Base-by-base conservation (phyloP, 1,140 invertebrate species). In the Ptiloglossa arizonensis region DNA sequence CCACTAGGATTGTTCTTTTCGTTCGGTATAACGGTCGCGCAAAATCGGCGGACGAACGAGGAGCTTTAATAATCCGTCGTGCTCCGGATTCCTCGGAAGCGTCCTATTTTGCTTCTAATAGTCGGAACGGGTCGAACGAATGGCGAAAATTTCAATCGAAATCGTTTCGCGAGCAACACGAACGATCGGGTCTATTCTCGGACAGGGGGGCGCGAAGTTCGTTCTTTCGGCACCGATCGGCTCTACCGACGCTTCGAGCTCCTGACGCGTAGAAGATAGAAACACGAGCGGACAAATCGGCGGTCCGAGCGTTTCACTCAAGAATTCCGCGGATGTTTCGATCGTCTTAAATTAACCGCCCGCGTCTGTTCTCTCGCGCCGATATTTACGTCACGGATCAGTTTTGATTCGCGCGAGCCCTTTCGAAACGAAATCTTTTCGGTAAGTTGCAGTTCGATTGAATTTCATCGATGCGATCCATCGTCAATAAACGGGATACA, bases 271-370 rank as follows among this genome's bases (percentile, higher is more conserved):
- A 59, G 11, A 48, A n/a, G 56, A 44, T 56, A 56, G 24, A 63
- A 75, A 75, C 62, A 29, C 50, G 27, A 44, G 17, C 38, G 29
- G 38, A 68, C 63, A 67, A 75, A 75, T 75, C 72, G 50, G 66
- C 22, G 22, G 66, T 41, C 48, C 50, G 71, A 64, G 59, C 67
- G 68, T 73, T 52, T 80, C 69, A 15, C 35, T 66, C 57, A 19
- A 27, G 60, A 80, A 84, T 86, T 79, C 79, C 54, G 46, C 41
- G 66, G 56, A 69, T 68, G 80, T 62, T 29, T 50, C 67, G 60
- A 82, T 83, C 74, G 56, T 73, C 82, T 82, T 79, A 83, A 83
- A 82, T 82, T 79, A 83, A 82, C 59, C 59, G 11, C 29, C 44
- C 59, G 38, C 44, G 56, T 29, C 15, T 24, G 41, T 59, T 60